Base-by-base conservation (phyloP, 37 sponge, comb jelly and placozoan genomes). In the Geodia barretti region DNA sequence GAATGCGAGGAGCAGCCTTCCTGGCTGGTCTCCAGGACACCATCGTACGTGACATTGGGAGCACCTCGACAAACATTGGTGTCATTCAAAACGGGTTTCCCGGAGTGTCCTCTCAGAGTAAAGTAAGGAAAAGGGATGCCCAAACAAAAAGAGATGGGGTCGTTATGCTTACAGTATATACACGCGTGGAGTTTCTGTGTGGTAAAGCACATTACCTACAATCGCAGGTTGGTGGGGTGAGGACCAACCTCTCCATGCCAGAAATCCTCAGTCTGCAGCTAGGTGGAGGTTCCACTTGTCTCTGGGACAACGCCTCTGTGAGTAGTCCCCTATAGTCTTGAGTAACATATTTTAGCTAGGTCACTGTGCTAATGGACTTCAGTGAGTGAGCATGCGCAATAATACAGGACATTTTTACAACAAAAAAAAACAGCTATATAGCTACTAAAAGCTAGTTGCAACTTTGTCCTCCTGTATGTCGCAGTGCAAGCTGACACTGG, bases 1-100 rank as follows among this genome's bases (percentile, higher is more conserved):
- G 95, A 41, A 91, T 91, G 92, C 40, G 95, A 60, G 95, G 95
- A 34, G 95, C 92, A 36, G 83, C 80, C 39, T 94, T 88, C 74
- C 86, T 94, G 37, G 77, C 89, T 34, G 86, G 83, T 5, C n/a
- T 84, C 1, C 30, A 38, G 40, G 61, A 94, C 85, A 92, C 89
- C 40, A 80, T 94, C 35, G 95, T 94, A 39, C 75, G 88, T 20
- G 95, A 94, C 72, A 88, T 94, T 69, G 95, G 95, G 41, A 92
- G 95, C 23, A 94, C 95, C 37, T 80, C 95, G 1, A 88, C 92
- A 35, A 92, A 94, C 39, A 78, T 91, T 14, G 92, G 95, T 5
- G 71, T 85, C 17, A 79, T 94, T 35, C 70, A 69, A 24, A 76
- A 85, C 60, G 92, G 95, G 5, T 94, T 91, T 62, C 95, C 95